Base-by-base conservation (phyloP, 35 echinoderm and acorn worm species). In the Diadema setosum region DNA sequence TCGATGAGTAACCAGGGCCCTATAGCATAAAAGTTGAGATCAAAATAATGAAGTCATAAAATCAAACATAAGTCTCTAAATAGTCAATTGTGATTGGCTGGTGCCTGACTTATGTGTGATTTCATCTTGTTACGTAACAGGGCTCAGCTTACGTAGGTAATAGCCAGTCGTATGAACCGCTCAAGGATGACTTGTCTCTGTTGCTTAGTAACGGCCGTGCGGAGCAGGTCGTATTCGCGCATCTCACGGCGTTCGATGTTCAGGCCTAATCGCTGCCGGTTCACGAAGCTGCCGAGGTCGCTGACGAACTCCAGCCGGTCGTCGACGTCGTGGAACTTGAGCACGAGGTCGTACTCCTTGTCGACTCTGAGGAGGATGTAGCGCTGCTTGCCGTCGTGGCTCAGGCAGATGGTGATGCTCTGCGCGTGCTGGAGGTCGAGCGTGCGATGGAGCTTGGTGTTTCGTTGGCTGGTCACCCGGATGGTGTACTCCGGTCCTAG, bases 261-360 rank as follows among this genome's bases (percentile, higher is more conserved):
- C 32, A 89, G 46, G 12, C 87, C 87, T 4, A 37, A 32, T 23
- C 55, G 45, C 56, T 35, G 16, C 35, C 37, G 34, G 34, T 39
- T 55, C 15, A 89, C 42, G 75, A 89, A 89, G 11, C 42, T 58
- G 16, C 82, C 43, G 18, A 89, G 31, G 17, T 89, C 87, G n/a
- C 50, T 81, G 3, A 89, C 76, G 41, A 89, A 89, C 26, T 52
- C 70, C 25, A 81, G 50, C 29, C 87, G 75, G 21, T 81, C 67
- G 15, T 80, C 87, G 49, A 50, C 50, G 34, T 48, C 20, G 46
- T 81, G 70, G 46, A 89, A 89, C 58, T 81, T 89, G 7, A 89
- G 40, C 11, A 89, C 87, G 73, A 78, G 73, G 40, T 78, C 73
- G 11, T 78, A 87, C 55, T 89, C 87, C 43, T 81, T 80, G 11